Conservation (phyloP, 2,888 invertebrate genomes). For the Gari tellinella region DNA sequence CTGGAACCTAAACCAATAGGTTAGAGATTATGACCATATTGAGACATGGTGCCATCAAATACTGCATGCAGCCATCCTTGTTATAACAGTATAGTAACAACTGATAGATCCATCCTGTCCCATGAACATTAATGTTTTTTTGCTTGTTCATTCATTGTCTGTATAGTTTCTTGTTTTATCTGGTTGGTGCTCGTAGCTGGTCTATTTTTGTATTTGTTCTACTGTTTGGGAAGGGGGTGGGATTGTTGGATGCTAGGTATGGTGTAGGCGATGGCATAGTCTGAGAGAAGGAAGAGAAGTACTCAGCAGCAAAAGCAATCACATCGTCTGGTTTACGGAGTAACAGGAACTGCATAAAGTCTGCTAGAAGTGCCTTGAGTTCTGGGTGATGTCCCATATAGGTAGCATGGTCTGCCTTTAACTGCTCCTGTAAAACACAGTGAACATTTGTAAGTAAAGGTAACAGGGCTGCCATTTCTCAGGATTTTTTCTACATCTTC, state of each 20-base stretch:
- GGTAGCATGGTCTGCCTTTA: constrained; percentile 80
- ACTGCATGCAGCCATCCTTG: too few species aligned
- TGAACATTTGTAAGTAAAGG: too few species aligned
- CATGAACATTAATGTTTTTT: too few species aligned
- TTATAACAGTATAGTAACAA: too few species aligned
- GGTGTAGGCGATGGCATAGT: constrained; percentile 75
- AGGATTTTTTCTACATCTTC: too few species aligned
- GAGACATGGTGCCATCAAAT: too few species aligned
- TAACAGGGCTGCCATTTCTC: too few species aligned
- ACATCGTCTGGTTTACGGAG: constrained; percentile 84
- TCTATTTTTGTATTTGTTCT: constrained; percentile 75
- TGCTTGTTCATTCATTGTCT: too few species aligned
- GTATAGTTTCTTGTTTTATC: constrained; percentile 40
- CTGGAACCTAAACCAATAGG: too few species aligned
- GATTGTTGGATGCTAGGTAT: constrained; percentile 75
- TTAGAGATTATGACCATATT: too few species aligned
- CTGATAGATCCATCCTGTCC: too few species aligned
- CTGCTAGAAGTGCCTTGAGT: constrained; percentile 82
- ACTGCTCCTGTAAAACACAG: constrained; percentile 78
- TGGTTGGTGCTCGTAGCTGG: constrained; percentile 70
- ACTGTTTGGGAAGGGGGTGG: constrained; percentile 78
- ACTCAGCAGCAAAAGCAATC: constrained; percentile 82
- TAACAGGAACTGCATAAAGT: constrained; percentile 84
- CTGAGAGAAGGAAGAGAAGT: constrained; percentile 82
- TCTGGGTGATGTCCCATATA: constrained; percentile 84